These are phyloP conservation scores for Hydropsyche tenuis DNA, from an alignment of 1,140 invertebrate species.

Conservation along the genomic window DNA sequence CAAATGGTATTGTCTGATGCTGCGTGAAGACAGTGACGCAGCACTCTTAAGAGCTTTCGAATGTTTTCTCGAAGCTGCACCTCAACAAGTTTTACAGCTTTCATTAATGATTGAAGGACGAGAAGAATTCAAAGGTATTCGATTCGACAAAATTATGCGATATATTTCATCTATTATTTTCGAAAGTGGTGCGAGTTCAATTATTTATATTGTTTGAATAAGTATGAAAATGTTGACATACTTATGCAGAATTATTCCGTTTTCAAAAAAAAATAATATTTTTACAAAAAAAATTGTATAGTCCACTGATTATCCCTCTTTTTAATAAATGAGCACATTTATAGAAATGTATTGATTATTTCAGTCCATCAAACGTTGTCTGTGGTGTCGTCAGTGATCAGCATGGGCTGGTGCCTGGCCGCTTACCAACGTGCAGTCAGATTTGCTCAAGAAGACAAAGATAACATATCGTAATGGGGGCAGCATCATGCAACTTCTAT, in stretches of 20 bases:
- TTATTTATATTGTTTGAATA: too few relatives aligned
- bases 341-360: conserved; percentile 51
- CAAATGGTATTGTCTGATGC: conserved; percentile 76
- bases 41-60: conserved; percentile 86
- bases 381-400: conserved; percentile 75
- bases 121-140: conserved; percentile 57
- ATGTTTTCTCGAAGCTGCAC: conserved; percentile 88
- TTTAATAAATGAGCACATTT: neutral
- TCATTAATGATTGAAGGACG: conserved; percentile 67
- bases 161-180: too few relatives aligned
- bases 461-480: conserved; percentile 73
- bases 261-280: too few relatives aligned
- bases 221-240: too few relatives aligned
- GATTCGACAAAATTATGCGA: too few relatives aligned
- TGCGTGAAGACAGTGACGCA: conserved; percentile 85
- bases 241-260: too few relatives aligned
- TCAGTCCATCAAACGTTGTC: conserved; percentile 74
- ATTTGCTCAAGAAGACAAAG: conserved; percentile 74
- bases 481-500: conserved; percentile 73
- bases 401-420: conserved; percentile 87
- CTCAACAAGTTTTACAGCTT: conserved; percentile 85
- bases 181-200: too few relatives aligned
- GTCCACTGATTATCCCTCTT: too few relatives aligned
- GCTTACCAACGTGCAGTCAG: conserved; percentile 82
- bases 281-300: too few relatives aligned